A percentile compares a stretch with the other conserved stretches of the same genome.
phyloP scores from a whole-genome alignment of 1,140 invertebrate species.

The Leptopilina clavipes region DNA sequence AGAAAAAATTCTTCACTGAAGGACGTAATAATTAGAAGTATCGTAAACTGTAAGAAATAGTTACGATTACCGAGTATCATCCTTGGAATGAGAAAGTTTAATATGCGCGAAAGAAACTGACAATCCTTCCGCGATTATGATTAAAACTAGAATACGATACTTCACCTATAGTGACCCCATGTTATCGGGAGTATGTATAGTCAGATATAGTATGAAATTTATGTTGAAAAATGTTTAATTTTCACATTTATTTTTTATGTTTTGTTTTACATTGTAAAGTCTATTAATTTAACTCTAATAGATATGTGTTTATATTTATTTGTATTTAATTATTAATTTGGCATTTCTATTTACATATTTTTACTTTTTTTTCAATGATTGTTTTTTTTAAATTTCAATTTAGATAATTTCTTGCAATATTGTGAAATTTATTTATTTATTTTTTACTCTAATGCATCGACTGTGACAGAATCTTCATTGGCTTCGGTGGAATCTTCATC shows the following conservation, averaged over 20 bases:
- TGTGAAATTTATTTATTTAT: too few relatives aligned
- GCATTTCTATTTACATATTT: too few relatives aligned
- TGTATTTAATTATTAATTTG: neutral
- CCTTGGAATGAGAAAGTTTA: constrained; percentile 6
- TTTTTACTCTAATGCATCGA: neutral
- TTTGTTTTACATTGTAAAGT: neutral
- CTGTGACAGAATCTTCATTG: neutral
- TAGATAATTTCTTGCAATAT: neutral
- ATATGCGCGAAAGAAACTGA: constrained; percentile 8
- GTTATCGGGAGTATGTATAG: neutral
- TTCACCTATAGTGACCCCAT: constrained; percentile 9
- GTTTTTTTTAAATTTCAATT: neutral
- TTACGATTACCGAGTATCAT: constrained; percentile 1
- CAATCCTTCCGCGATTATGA: constrained; percentile 20
- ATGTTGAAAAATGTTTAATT: neutral
- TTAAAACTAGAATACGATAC: constrained; percentile 11
- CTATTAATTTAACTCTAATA: neutral
- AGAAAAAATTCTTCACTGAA: constrained; percentile 1
- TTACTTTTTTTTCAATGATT: too few relatives aligned
- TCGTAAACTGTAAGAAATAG: neutral
- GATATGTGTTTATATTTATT: neutral
- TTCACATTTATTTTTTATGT: neutral
- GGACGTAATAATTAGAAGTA: constrained; percentile 6
- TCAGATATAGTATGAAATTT: neutral
- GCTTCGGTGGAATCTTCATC: neutral